A percentile compares a stretch with the other conserved stretches of the same genome.
These are phyloP conservation scores for Polyergus mexicanus DNA, from an alignment of 1,140 invertebrate species.

Conservation along the genomic window DNA sequence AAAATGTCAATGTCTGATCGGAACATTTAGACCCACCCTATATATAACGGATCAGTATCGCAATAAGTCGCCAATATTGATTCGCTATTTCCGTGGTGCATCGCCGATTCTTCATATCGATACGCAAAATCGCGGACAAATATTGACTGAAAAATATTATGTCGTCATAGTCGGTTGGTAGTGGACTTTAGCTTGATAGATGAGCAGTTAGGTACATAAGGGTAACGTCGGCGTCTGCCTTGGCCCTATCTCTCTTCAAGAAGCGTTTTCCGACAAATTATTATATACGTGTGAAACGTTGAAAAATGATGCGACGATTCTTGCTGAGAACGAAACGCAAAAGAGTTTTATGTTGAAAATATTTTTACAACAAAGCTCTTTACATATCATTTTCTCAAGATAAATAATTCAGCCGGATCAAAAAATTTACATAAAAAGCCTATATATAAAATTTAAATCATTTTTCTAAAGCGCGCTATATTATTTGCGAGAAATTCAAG, in stretches of 20 bases:
- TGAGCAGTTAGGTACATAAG: conserved; percentile 48
- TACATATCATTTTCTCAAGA: background rate
- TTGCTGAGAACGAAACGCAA: background rate
- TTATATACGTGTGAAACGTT: background rate
- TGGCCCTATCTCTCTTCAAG: background rate
- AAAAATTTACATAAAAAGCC: background rate
- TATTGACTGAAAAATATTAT: conserved; percentile 54
- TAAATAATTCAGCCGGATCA: conserved; percentile 2
- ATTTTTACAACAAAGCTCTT: background rate
- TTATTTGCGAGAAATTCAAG: background rate
- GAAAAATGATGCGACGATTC: too few species aligned
- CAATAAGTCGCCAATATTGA: conserved; percentile 55
- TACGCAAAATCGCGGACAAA: conserved; percentile 59
- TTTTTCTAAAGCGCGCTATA: too few species aligned
- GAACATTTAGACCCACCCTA: too few species aligned
- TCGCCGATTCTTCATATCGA: conserved; percentile 36
- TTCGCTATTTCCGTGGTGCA: conserved; percentile 38
- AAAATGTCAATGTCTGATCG: too few species aligned
- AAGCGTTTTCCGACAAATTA: background rate
- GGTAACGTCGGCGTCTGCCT: conserved; percentile 6
- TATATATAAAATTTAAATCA: background rate
- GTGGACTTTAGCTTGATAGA: conserved; percentile 33
- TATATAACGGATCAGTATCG: conserved; percentile 50
- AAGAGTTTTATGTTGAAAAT: background rate
- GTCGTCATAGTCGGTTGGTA: conserved; percentile 5